A percentile compares a stretch with the other conserved stretches of the same genome.
phyloP scores from a whole-genome alignment of 2,888 invertebrate genomes.

The Graphium colonna region DNA sequence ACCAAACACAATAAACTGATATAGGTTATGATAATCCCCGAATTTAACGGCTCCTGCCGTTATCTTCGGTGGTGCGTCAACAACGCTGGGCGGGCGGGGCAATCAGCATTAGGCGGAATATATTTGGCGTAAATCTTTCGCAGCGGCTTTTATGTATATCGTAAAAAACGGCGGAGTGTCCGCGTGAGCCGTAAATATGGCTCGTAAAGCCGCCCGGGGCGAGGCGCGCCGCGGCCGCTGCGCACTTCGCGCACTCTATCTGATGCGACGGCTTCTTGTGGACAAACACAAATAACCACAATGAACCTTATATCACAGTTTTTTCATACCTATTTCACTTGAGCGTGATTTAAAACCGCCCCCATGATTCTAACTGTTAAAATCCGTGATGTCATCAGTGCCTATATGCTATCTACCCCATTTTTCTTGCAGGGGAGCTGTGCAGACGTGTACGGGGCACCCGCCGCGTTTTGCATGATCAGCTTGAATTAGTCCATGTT shows the following conservation, averaged over 20 bases:
- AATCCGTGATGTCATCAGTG: background rate
- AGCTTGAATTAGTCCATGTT: conserved; percentile 42
- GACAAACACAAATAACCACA: background rate
- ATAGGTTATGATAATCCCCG: no score
- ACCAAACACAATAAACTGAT: no score
- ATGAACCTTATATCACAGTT: no score
- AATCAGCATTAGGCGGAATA: conserved; percentile 77
- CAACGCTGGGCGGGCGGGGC: conserved; percentile 34
- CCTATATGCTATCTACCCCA: conserved; percentile 5
- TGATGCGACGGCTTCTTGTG: background rate
- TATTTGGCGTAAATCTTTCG: conserved; percentile 76
- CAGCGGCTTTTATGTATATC: conserved; percentile 77
- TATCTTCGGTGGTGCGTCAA: background rate
- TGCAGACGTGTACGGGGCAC: background rate
- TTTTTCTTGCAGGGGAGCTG: background rate
- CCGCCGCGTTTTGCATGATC: conserved; percentile 44
- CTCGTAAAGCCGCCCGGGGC: conserved; percentile 53
- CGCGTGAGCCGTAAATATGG: conserved; percentile 68
- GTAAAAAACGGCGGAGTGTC: conserved; percentile 75
- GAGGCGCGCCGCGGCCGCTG: background rate
- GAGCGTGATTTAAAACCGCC: no score
- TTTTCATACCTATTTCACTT: no score
- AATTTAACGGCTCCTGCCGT: no score
- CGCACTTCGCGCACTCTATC: background rate
- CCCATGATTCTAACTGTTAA: no score